Conservation (phyloP, 2,888 invertebrate species). For the Perithous albicinctus region DNA sequence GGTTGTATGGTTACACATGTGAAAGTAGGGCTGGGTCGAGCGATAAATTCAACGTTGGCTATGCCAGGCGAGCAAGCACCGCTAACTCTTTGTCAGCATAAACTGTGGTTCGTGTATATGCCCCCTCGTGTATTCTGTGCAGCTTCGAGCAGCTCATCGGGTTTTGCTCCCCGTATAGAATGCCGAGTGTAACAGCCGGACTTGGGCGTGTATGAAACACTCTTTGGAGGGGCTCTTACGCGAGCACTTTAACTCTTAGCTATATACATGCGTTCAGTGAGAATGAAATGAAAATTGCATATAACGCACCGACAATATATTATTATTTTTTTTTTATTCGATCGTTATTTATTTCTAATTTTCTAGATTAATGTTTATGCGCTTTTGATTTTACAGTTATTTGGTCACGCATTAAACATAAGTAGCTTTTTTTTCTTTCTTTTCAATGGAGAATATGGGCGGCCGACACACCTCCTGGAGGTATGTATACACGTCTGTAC, state of each 20-base stretch:
- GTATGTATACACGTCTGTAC: background rate
- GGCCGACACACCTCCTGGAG: background rate
- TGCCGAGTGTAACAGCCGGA: background rate
- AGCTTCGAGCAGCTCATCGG: conserved; percentile 59
- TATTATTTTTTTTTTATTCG: background rate
- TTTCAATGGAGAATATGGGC: background rate
- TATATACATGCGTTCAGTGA: background rate
- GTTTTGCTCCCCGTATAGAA: conserved; percentile 37
- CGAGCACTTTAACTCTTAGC: background rate
- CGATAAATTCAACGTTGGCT: conserved; percentile 60
- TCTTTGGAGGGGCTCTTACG: background rate
- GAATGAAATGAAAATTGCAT: background rate
- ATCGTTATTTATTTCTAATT: background rate
- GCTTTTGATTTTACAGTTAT: background rate
- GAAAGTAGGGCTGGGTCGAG: conserved; percentile 64
- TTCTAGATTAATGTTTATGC: background rate
- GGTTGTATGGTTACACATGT: conserved; percentile 43
- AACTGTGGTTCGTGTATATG: conserved; percentile 43
- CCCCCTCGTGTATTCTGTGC: conserved; percentile 24
- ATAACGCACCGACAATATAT: background rate
- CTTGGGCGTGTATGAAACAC: background rate
- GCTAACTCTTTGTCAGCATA: conserved; percentile 67
- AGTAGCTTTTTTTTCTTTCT: conserved; percentile 2
- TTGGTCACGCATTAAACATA: background rate
- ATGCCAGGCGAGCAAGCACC: conserved; percentile 48